Conservation (phyloP, 2,888 invertebrate genomes). For the Hedya salicella region DNA sequence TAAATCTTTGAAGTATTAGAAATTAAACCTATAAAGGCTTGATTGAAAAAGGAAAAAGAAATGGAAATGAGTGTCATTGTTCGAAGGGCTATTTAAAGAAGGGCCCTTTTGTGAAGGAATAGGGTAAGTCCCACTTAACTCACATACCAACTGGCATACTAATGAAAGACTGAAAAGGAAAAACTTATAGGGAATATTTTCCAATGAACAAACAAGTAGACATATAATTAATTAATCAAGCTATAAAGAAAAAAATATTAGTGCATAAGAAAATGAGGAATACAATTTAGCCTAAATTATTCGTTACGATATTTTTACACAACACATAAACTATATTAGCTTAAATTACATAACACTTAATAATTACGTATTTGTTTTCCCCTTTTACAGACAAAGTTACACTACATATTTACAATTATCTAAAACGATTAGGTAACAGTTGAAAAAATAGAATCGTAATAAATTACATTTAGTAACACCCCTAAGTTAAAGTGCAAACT, state of each 20-base stretch:
- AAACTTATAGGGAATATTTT: background rate
- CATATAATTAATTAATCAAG: too few species aligned
- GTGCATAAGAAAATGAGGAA: background rate
- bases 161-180: background rate
- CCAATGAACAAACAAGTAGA: background rate
- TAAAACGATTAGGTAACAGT: slow-evolving; percentile 22
- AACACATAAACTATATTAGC: slow-evolving; percentile 43
- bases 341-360: slow-evolving; percentile 63
- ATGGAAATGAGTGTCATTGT: slow-evolving; percentile 41
- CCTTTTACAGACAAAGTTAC: slow-evolving; percentile 68
- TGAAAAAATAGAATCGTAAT: slow-evolving; percentile 32
- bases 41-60: slow-evolving; percentile 26
- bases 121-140: slow-evolving; percentile 25
- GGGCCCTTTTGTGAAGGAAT: slow-evolving; percentile 27
- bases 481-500: slow-evolving; percentile 8
- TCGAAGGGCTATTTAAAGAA: slow-evolving; percentile 25
- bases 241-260: too few species aligned
- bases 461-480: slow-evolving; percentile 27
- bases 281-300: background rate
- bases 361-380: slow-evolving; percentile 82
- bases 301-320: slow-evolving; percentile 6
- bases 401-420: slow-evolving; percentile 35
- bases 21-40: slow-evolving; percentile 3
- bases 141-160: slow-evolving; percentile 12
- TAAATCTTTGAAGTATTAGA: background rate